Evolutionary conservation across 2,113 vertebrate species (phyloP).

Genomic region (Spea multiplicata): DNA sequence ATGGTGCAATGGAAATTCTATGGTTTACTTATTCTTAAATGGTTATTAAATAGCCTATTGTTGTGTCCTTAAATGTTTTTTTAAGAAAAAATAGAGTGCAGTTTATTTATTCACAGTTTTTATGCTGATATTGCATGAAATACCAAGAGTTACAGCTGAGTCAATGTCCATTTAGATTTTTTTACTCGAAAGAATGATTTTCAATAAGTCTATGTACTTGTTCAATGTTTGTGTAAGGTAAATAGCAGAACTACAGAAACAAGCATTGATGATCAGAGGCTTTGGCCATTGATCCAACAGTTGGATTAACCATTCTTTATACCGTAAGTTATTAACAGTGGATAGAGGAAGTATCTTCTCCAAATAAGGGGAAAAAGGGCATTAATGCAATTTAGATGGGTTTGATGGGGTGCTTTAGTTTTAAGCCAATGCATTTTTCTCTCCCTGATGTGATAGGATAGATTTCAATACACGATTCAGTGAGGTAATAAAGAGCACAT

Average conservation of each 20-base stretch:
- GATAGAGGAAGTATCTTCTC: background rate
- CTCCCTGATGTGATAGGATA: background rate
- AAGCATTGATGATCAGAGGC: conserved; percentile 35
- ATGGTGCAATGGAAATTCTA: no score
- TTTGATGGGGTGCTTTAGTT: background rate
- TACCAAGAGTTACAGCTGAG: conserved; percentile 54
- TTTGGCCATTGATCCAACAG: conserved; percentile 38
- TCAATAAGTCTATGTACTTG: conserved; percentile 53
- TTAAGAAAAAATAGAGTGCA: background rate
- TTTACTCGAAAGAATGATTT: conserved; percentile 56
- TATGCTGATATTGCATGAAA: conserved; percentile 56
- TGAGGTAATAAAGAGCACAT: background rate
- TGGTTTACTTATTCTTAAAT: background rate
- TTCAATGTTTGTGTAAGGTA: conserved; percentile 44
- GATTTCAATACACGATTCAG: background rate
- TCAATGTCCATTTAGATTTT: conserved; percentile 52
- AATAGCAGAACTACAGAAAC: conserved; percentile 46
- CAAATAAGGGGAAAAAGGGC: background rate
- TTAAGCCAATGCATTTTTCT: background rate
- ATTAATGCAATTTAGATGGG: background rate
- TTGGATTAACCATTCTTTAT: background rate
- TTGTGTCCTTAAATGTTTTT: background rate
- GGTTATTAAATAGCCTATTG: background rate
- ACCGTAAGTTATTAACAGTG: background rate
- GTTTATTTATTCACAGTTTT: conserved; percentile 12